These are phyloP conservation scores for Clarias laeviceps DNA, from an alignment of 2,797 vertebrate species.

Conservation along the genomic window DNA sequence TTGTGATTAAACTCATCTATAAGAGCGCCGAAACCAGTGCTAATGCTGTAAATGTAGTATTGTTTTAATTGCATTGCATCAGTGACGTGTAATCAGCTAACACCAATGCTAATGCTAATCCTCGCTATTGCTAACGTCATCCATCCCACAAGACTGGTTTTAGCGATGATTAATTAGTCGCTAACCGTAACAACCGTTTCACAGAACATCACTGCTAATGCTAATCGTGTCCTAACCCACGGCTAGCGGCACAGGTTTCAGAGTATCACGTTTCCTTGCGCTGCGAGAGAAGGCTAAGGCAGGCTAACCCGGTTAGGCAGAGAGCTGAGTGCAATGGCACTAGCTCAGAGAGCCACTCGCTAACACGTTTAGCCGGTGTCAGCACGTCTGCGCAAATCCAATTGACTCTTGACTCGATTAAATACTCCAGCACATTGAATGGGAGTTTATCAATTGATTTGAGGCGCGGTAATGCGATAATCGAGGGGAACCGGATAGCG, in stretches of 20 bases:
- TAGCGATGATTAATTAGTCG: neutral
- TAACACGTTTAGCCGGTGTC: slow-evolving; percentile 87
- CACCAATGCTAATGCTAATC: neutral
- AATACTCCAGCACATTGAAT: slow-evolving; percentile 93
- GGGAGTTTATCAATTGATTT: slow-evolving; percentile 98
- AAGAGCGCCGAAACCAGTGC: neutral
- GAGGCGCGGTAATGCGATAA: slow-evolving; percentile 98
- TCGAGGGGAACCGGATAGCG: slow-evolving; percentile 95
- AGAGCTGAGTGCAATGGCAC: slow-evolving; percentile 57
- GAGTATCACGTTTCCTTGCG: neutral
- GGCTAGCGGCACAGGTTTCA: neutral
- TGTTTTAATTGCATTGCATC: neutral
- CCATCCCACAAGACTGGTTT: neutral
- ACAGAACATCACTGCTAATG: neutral
- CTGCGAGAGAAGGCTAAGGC: neutral
- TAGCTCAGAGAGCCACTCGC: slow-evolving; percentile 73
- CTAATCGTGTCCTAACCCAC: slow-evolving; percentile 1
- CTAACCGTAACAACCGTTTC: neutral
- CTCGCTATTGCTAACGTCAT: neutral
- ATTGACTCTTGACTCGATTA: slow-evolving; percentile 99
- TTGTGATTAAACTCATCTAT: neutral
- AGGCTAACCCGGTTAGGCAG: slow-evolving; percentile 52
- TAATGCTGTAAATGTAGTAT: neutral
- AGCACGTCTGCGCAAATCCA: slow-evolving; percentile 94
- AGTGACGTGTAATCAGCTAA: neutral